Evolutionary conservation across 2,888 invertebrate species (phyloP), one percentile per base, ranked within the genome.

Genomic region (Flexamia atlantica): DNA sequence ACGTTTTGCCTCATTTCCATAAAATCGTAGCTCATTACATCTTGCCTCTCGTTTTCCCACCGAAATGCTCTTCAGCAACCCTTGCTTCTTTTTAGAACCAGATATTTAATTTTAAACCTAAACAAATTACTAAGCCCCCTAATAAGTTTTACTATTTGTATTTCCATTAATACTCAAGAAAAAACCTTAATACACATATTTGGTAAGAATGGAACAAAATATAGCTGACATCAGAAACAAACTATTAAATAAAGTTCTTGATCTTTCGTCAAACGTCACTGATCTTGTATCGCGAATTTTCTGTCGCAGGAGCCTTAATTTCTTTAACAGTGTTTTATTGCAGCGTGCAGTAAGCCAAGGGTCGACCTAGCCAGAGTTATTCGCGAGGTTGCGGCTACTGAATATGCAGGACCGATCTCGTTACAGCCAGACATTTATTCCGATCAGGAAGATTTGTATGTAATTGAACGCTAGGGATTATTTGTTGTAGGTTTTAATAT

Each of bases 281-380:
- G n/a, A 12, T 46, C 46, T 12, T 46, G 36, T 36, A 7, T 36
- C 9, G 36, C 5, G 36, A 9, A 36, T 46, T 46, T n/a, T n/a
- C n/a, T n/a, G 46, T 46, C 2, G 23, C 20, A 10, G 20, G 14
- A 10, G 14, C 10, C 10, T 20, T 53, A 53, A 53, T 53, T 53
- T 53, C 53, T 53, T 10, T 23, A 53, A 53, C 20, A 10, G 53
- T 53, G 53, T 53, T 53, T 53, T 53, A 53, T 53, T 53, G 53
- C 20, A 53, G 53, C 4, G 5, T 10, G 20, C 5, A 9, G 53
- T 23, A 53, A 53, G 53, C 53, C 53, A 20, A 7, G 46, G 46
- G 7, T 17, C 7, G 46, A n/a, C 23, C 23, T 23, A 53, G 20
- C 53, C 20, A 7, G 23, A 20, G 53, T 20, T 53, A 53, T 53